Base-by-base conservation (phyloP, 2,888 invertebrate genomes). In the Hoplodrina blanda region DNA sequence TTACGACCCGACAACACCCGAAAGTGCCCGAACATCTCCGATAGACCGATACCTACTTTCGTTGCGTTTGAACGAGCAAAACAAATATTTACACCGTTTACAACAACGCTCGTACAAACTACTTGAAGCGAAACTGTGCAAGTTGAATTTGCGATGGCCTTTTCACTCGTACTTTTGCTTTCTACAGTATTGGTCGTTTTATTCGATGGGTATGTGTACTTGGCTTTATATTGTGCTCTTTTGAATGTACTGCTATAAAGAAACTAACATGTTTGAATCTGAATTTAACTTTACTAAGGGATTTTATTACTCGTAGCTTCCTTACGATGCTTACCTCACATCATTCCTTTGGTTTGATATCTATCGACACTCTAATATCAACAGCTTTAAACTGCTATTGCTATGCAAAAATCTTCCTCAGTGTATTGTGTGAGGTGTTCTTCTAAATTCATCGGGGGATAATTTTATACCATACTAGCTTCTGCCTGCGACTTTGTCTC, bases 111-210 rank as follows among this genome's bases (percentile, higher is more conserved):
- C 76, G 85, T 87, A 84, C 84, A 82, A 83, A 88, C 89, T 89
- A 90, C 92, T 91, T 85, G 89, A 88, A 86, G 88, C 87, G 86
- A 88, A 90, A 89, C 88, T 85, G 80, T 85, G 83, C 82, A 85
- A 83, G 76, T 78, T 76, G 78, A 81, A 78, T 81, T 81, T 80
- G 84, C 65, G 76, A 82, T 85, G 82, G 84, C 73, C 83, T 85
- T 88, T 87, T 87, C 82, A 81, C 85, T 83, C 63, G 79, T 82
- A 81, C 78, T 87, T 84, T 86, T 85, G 80, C 88, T 88, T 88
- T 87, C 84, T n/a, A 74, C 81, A 62, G 76, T 82, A 82, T 79
- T 62, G 46, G 46, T 46, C 46, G 73, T 73, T 53, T 62, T 62
- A 57, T 69, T 63, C 11, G 7, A 11, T n/a, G 0, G 4, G 8